These are phyloP conservation scores for Eupithecia centaureata DNA, from an alignment of 2,888 invertebrate genomes.

Conservation along the genomic window DNA sequence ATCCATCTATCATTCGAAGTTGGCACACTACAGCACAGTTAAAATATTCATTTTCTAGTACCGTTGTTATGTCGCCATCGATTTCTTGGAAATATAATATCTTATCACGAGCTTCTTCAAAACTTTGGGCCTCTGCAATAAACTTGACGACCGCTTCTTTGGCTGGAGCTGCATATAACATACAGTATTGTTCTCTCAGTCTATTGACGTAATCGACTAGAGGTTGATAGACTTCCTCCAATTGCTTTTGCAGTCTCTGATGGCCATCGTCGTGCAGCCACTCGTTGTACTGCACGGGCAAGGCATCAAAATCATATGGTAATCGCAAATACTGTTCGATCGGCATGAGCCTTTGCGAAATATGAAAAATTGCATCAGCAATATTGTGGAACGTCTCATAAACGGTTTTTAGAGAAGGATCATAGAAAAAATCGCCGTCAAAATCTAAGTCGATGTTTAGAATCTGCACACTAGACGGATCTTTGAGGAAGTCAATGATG, in stretches of 20 bases:
- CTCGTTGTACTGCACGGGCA: conserved; percentile 84
- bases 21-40: conserved; percentile 86
- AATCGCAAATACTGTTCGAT: conserved; percentile 80
- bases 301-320: conserved; percentile 72
- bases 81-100: conserved; percentile 85
- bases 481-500: conserved; percentile 82
- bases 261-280: conserved; percentile 82
- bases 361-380: conserved; percentile 80
- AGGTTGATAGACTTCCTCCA: conserved; percentile 83
- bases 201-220: conserved; percentile 81
- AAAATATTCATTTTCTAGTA: conserved; percentile 88
- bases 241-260: conserved; percentile 75
- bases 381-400: conserved; percentile 83
- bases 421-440: conserved; percentile 81
- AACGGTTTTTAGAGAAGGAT: conserved; percentile 85
- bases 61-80: conserved; percentile 84
- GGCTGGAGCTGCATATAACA: conserved; percentile 81
- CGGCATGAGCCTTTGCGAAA: conserved; percentile 85
- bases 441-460: conserved; percentile 84
- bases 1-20: conserved; percentile 84
- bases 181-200: conserved; percentile 82
- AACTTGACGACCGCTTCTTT: conserved; percentile 74
- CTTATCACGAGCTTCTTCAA: conserved; percentile 85
- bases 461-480: conserved; percentile 84
- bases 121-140: conserved; percentile 79